A percentile compares a stretch with the other conserved stretches of the same genome.
Evolutionary conservation across 2,797 vertebrate species (phyloP).

Genomic region (Enteromius mattozi): DNA sequence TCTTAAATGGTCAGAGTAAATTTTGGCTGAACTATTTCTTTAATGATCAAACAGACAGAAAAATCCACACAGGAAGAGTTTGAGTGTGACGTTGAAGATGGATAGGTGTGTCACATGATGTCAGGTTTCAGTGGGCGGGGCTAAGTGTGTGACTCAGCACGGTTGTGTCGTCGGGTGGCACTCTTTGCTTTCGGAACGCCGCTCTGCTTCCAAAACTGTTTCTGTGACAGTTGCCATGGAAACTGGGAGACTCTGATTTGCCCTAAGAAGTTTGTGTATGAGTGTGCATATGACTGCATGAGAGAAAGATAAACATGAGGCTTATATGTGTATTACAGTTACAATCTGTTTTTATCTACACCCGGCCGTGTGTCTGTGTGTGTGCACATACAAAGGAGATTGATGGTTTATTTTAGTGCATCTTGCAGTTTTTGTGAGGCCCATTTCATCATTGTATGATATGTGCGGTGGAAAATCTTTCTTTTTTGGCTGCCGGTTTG

Average conservation of each 20-base stretch:
- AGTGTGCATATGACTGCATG: conserved; percentile 33
- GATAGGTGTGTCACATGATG: conserved; percentile 5
- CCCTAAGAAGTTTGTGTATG: conserved; percentile 76
- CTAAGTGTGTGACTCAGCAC: conserved; percentile 47
- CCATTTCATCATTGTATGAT: conserved; percentile 7
- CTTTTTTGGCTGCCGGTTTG: conserved; percentile 20
- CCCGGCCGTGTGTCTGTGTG: not conserved
- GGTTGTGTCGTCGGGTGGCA: conserved; percentile 72
- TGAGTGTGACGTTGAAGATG: not conserved
- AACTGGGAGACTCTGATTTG: conserved; percentile 82
- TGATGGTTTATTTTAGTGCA: conserved; percentile 9
- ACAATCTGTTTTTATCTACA: conserved; percentile 61
- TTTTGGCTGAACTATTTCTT: not conserved
- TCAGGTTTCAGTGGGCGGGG: not conserved
- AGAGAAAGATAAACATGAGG: conserved; percentile 23
- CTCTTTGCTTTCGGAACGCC: conserved; percentile 76
- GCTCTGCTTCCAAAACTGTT: conserved; percentile 72
- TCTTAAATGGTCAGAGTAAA: not conserved
- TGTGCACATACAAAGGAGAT: not conserved
- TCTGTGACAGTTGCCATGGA: conserved; percentile 81
- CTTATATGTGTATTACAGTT: conserved; percentile 37
- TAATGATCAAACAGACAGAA: not conserved
- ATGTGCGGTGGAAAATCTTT: conserved; percentile 4
- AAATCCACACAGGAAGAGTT: not conserved
- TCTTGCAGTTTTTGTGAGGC: conserved; percentile 20